Conservation (phyloP, 1,140 invertebrate species). For the Aphidius ervi region DNA sequence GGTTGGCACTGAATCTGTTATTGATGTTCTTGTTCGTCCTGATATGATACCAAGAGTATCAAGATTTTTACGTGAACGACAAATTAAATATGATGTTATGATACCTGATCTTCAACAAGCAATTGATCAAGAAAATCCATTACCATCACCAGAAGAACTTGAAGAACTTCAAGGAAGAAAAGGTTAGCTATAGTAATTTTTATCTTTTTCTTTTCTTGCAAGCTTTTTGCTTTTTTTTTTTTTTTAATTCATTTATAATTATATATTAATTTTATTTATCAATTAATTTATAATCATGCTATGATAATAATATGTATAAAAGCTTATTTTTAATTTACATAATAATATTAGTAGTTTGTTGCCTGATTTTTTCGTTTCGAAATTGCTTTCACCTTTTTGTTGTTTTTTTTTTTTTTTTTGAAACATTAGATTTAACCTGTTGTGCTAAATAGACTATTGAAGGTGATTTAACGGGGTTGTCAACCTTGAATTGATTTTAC, state of each 20-base stretch:
- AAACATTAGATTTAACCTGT: too few species aligned
- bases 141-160: slow-evolving; percentile 58
- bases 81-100: slow-evolving; percentile 58
- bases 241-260: not conserved
- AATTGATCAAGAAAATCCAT: slow-evolving; percentile 74
- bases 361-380: too few species aligned
- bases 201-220: slow-evolving; percentile 34
- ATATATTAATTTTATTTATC: not conserved
- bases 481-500: slow-evolving; percentile 28
- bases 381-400: too few species aligned
- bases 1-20: slow-evolving; percentile 62
- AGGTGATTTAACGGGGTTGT: slow-evolving; percentile 24
- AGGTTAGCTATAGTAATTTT: slow-evolving; percentile 44
- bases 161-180: slow-evolving; percentile 65
- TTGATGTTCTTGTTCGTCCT: slow-evolving; percentile 65
- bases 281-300: not conserved
- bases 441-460: not conserved
- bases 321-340: too few species aligned
- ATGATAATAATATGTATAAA: too few species aligned
- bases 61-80: slow-evolving; percentile 40
- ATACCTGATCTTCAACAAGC: slow-evolving; percentile 72
- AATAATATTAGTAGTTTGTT: too few species aligned
- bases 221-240: slow-evolving; percentile 4
- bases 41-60: slow-evolving; percentile 54
- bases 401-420: too few species aligned